A percentile compares a stretch with the other conserved stretches of the same genome.
These are phyloP conservation scores for Solea senegalensis DNA, from an alignment of 2,113 vertebrate genomes.

Conservation along the genomic window DNA sequence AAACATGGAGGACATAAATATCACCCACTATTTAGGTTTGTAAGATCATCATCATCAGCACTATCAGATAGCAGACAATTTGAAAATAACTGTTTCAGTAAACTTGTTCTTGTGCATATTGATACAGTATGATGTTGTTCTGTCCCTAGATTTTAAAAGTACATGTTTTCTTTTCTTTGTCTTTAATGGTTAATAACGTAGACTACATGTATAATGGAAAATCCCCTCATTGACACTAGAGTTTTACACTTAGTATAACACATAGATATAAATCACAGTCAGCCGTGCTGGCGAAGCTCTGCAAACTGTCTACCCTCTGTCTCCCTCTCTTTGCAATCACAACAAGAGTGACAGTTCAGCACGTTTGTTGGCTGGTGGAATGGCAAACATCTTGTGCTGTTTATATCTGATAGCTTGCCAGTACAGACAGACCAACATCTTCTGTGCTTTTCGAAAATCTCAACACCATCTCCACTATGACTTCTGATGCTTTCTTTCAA, in stretches of 20 bases:
- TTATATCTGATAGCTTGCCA: conserved; percentile 7
- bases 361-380: neutral
- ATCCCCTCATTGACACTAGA: neutral
- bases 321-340: neutral
- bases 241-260: neutral
- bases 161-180: no score
- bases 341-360: neutral
- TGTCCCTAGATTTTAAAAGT: no score
- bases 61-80: neutral
- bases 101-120: neutral
- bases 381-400: neutral
- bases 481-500: conserved; percentile 32
- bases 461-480: conserved; percentile 2
- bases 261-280: neutral
- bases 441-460: conserved; percentile 21
- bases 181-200: no score
- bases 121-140: no score
- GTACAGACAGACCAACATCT: conserved; percentile 15
- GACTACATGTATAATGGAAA: neutral
- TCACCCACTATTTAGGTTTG: no score
- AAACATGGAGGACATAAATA: no score
- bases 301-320: neutral
- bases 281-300: neutral
- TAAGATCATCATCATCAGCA: neutral
- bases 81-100: neutral